These are phyloP conservation scores for Reinhardtius hippoglossoides DNA, from an alignment of 2,113 vertebrate genomes.

Conservation along the genomic window DNA sequence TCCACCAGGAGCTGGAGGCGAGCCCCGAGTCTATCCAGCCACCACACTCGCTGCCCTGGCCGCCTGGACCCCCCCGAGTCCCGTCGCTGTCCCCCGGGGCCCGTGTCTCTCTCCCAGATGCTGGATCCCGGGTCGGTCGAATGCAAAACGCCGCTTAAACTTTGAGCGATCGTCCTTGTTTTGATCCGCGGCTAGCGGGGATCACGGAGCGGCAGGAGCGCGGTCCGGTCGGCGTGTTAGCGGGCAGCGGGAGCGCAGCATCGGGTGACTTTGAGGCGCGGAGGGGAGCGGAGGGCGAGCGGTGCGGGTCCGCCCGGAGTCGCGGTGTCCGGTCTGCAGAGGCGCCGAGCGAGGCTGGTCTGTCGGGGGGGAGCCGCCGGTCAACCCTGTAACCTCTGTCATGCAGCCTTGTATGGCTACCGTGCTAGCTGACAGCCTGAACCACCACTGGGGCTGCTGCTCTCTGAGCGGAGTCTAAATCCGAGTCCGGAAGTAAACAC, in stretches of 20 bases:
- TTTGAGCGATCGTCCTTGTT: conserved; percentile 71
- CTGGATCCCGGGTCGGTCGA: conserved; percentile 36
- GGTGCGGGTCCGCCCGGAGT: conserved; percentile 30
- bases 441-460: conserved; percentile 74
- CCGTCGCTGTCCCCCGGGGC: conserved; percentile 50
- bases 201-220: conserved; percentile 47
- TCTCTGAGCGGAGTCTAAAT: conserved; percentile 79
- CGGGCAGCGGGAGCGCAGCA: conserved; percentile 50
- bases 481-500: conserved; percentile 91
- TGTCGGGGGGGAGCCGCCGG: conserved; percentile 48
- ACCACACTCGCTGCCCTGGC: conserved; percentile 66
- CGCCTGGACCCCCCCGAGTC: conserved; percentile 46
- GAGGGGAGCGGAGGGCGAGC: conserved; percentile 43
- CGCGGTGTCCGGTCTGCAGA: conserved; percentile 32
- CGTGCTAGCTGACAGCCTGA: conserved; percentile 64
- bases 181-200: conserved; percentile 64
- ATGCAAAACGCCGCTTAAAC: conserved; percentile 52
- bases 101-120: conserved; percentile 41
- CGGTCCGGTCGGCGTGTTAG: conserved; percentile 59
- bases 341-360: conserved; percentile 43
- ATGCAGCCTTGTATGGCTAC: conserved; percentile 69
- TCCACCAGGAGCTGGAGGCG: conserved; percentile 80
- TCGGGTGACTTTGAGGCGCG: conserved; percentile 64
- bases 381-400: conserved; percentile 74
- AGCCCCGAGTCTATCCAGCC: conserved; percentile 74